Conservation (phyloP, 2,113 vertebrate genomes). For the Ciconia boyciana region DNA sequence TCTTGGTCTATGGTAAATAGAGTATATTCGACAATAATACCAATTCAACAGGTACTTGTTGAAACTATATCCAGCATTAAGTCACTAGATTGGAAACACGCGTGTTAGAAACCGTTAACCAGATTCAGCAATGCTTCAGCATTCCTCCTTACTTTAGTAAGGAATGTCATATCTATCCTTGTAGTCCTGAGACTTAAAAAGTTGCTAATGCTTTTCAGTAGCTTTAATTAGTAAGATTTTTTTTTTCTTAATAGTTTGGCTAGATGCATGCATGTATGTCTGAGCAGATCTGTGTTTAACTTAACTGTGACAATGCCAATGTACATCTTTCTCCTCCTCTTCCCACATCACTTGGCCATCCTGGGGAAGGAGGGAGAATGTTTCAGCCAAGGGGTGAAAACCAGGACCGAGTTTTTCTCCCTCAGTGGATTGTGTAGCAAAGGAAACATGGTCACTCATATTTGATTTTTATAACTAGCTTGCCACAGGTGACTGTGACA, state of each 20-base stretch:
- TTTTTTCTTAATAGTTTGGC: not conserved
- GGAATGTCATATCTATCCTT: not conserved
- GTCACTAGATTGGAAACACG: not conserved
- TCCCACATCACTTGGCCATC: not conserved
- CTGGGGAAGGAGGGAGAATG: not conserved
- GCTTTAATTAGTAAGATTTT: not conserved
- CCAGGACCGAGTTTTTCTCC: not conserved
- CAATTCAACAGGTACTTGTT: not conserved
- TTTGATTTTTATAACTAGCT: not conserved
- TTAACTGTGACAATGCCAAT: not conserved
- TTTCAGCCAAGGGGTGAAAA: not conserved
- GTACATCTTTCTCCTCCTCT: not conserved
- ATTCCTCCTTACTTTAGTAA: not conserved
- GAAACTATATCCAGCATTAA: not conserved
- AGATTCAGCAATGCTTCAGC: not conserved
- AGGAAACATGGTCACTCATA: not conserved
- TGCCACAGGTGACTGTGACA: not conserved
- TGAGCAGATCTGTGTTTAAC: not conserved
- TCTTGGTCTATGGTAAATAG: not conserved
- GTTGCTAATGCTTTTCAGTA: not conserved
- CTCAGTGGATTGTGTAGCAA: not conserved
- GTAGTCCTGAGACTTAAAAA: not conserved
- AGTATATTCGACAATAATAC: not conserved
- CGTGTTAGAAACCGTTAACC: not conserved
- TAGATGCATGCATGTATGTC: not conserved